Base-by-base conservation (phyloP, 2,113 vertebrate species). In the Brachyhypopomus gauderio region DNA sequence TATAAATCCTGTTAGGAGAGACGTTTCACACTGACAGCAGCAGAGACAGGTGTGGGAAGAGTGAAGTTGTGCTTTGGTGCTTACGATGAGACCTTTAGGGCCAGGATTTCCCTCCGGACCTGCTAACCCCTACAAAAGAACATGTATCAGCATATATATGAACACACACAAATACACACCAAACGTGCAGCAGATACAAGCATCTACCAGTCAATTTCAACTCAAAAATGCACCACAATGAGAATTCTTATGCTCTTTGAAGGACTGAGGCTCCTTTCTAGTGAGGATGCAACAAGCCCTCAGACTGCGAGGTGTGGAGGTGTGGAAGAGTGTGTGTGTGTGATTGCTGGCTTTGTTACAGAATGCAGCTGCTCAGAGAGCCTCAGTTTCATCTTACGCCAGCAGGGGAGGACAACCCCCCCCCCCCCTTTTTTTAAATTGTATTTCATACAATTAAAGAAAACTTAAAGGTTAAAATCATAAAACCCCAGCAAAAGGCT, bases 91-190 rank as follows among this genome's bases (percentile, higher is more conserved):
- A 90, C 98, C 98, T 95, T 99, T 98, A 89, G 96, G 93, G 80
- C 98, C 98, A 66, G 93, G 94, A 90, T 94, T 95, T 90, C 98
- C 98, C 93, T 98, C 93, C 77, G 96, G 96, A 86, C 98, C 98
- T 85, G 91, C 95, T 91, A 93, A 94, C 56, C 98, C 98, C 98
- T 99, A 90, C 12, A 52, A 82, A 89, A 30, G 69, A 82, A 78
- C 25, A 86, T 30, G 69, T 78, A 66, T 88, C 60, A 88, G 80
- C 23, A 84, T 14, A 36, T 1, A 30, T 55, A 9, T 30, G 45
- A 17, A 69, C 76, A 58, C 19, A 83, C 11, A 73, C 67, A 77
- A 8, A 77, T 14, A 58, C 22, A 70, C 25, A 78, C 38, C 30
- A 62, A 30, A 59, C 34, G 58, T 17, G 52, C 38, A 34, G 22